A percentile compares a stretch with the other conserved stretches of the same genome.
Conservation (phyloP, 2,888 invertebrate species). For the Folsomia manolachei region DNA sequence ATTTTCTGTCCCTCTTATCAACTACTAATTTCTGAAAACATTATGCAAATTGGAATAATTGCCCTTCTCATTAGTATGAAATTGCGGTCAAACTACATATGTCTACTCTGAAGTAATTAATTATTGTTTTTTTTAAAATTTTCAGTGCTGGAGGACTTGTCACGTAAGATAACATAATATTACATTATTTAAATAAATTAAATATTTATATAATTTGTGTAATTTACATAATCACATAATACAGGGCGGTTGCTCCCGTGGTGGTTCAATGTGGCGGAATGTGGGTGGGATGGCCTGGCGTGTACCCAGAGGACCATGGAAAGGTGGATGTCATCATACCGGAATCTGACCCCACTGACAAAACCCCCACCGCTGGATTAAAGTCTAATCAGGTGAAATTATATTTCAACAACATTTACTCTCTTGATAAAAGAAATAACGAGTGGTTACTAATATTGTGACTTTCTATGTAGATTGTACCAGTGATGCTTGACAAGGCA, state of each 20-base stretch:
- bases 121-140: slow-evolving; percentile 34
- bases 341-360: slow-evolving; percentile 80
- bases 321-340: slow-evolving; percentile 67
- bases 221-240: no score
- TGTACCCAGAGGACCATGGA: slow-evolving; percentile 67
- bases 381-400: slow-evolving; percentile 70
- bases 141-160: slow-evolving; percentile 83
- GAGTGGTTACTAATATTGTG: neutral
- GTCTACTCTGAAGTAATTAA: no score
- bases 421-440: no score
- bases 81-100: no score
- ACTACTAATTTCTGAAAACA: no score
- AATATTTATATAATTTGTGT: neutral
- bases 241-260: slow-evolving; percentile 76
- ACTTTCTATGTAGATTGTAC: slow-evolving; percentile 65
- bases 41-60: no score
- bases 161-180: no score
- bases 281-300: slow-evolving; percentile 90
- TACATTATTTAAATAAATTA: no score
- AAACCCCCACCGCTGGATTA: slow-evolving; percentile 80
- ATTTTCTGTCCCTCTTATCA: no score
- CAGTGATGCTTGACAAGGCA: slow-evolving; percentile 71
- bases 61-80: no score
- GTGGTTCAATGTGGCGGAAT: slow-evolving; percentile 78
- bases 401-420: neutral